These are phyloP conservation scores for Volucella inflata DNA, from an alignment of 2,888 invertebrate genomes.

Conservation along the genomic window DNA sequence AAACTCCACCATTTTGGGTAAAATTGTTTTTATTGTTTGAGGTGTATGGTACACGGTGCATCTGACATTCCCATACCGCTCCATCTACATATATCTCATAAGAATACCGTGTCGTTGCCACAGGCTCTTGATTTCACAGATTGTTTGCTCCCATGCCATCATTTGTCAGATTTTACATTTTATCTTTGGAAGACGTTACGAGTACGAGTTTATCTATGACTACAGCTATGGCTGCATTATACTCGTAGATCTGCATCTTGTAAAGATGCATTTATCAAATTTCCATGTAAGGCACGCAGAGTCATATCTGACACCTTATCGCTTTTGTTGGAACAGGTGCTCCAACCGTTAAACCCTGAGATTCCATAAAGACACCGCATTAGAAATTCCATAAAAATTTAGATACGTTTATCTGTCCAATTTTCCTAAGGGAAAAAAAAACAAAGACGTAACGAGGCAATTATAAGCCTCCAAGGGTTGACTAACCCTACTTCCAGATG, in stretches of 20 bases:
- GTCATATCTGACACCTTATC: conserved; percentile 52
- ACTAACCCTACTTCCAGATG: conserved; percentile 61
- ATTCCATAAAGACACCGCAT: conserved; percentile 23
- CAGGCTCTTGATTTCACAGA: conserved; percentile 65
- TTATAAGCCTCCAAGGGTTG: conserved; percentile 54
- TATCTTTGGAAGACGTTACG: background rate
- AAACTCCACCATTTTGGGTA: conserved; percentile 7
- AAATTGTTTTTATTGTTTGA: conserved; percentile 44
- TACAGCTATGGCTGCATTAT: background rate
- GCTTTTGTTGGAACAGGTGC: conserved; percentile 66
- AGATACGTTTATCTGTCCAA: conserved; percentile 45
- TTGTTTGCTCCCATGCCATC: conserved; percentile 55
- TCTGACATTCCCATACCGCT: conserved; percentile 41
- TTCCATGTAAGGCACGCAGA: background rate
- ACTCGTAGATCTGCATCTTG: conserved; percentile 21
- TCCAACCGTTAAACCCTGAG: conserved; percentile 49
- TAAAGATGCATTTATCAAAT: conserved; percentile 47
- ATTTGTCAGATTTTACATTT: conserved; percentile 48
- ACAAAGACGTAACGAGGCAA: conserved; percentile 36
- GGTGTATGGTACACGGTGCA: background rate
- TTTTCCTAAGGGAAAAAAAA: conserved; percentile 13
- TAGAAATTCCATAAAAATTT: conserved; percentile 9
- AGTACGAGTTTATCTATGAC: too few species aligned
- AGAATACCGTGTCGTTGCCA: conserved; percentile 25
- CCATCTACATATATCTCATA: background rate